Base-by-base conservation (phyloP, 2,888 invertebrate genomes). In the Leucania comma region DNA sequence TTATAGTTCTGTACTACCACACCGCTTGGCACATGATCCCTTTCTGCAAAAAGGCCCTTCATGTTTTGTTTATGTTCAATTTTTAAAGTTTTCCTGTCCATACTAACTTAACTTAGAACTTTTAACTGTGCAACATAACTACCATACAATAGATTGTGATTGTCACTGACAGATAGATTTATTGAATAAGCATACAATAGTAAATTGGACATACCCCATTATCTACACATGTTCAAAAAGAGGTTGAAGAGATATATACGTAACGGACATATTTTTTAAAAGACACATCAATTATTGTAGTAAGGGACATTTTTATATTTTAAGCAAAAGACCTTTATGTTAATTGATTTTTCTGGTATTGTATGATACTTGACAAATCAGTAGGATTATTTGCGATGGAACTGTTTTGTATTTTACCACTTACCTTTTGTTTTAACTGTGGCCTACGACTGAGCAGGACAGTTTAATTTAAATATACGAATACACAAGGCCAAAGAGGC, bases 1-100 rank as follows among this genome's bases (percentile, higher is more conserved):
- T 86, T 85, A 62, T 76, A 72, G 79, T 83, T 67, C 65, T 72
- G 78, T 85, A 87, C 82, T 81, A 70, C 71, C 57, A 62, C n/a
- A 64, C 50, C 1, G 69, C 76, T 72, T 70, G 54, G 72, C 76
- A 82, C 81, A 64, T 66, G 54, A 71, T 64, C 42, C 71, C 69
- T 67, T 69, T 29, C 29, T 64, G 50, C 22, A 62, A 73, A 35
- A 68, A 62, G 69, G 53, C 14, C 46, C 51, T 53, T 65, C 58
- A 62, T 76, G 64, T 83, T 73, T 61, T 64, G 64, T 63, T 51
- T 72, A 78, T 72, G 9, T 58, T 5, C 22, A 22, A 51, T 35
- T 57, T 32, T 58, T 69, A 12, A 35, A 26, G 20, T 42, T 61
- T 32, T 67, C 38, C 51, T 29, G 0, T 60, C 42, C 24, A 53